Percentiles rank a stretch among this genome's conserved stretches.
These are phyloP conservation scores for Scleropages formosus DNA, from an alignment of 2,797 vertebrate genomes.

Conservation along the genomic window DNA sequence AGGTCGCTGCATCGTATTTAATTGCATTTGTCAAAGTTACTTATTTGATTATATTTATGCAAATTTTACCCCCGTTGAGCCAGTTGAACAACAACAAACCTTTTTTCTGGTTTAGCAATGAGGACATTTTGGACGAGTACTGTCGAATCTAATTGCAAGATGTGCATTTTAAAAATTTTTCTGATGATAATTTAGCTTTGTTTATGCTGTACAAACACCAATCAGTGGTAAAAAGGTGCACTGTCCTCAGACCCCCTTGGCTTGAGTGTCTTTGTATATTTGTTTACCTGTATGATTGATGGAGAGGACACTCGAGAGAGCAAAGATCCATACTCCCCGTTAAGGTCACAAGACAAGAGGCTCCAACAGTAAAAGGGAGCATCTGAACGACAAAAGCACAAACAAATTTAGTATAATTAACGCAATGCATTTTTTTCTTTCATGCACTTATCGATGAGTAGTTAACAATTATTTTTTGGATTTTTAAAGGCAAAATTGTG, in stretches of 20 bases:
- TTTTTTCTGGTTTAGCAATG: constrained; percentile 28
- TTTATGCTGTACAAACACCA: constrained; percentile 42
- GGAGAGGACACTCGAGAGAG: constrained; percentile 51
- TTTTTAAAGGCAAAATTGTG: constrained; percentile 25
- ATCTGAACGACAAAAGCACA: constrained; percentile 24
- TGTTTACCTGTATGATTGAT: constrained; percentile 55
- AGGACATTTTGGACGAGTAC: constrained; percentile 32
- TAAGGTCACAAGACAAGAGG: constrained; percentile 33
- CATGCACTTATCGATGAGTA: constrained; percentile 22
- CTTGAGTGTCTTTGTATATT: constrained; percentile 55
- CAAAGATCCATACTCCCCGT: constrained; percentile 32
- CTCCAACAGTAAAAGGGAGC: constrained; percentile 36
- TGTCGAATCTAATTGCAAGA: constrained; percentile 34
- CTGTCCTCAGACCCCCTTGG: constrained; percentile 35
- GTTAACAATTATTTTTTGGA: constrained; percentile 13
- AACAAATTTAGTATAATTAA: constrained; percentile 28
- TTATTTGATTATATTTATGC: constrained; percentile 32
- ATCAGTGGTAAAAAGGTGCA: constrained; percentile 44
- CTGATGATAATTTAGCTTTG: constrained; percentile 39
- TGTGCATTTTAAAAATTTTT: constrained; percentile 35
- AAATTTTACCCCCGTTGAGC: constrained; percentile 31
- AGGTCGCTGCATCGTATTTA: constrained; percentile 3
- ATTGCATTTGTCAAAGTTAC: constrained; percentile 26
- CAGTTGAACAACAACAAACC: constrained; percentile 26
- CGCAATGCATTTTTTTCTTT: constrained; percentile 19